phyloP scores from a whole-genome alignment of 1,140 invertebrate genomes.

The Ptiloglossa arizonensis region DNA sequence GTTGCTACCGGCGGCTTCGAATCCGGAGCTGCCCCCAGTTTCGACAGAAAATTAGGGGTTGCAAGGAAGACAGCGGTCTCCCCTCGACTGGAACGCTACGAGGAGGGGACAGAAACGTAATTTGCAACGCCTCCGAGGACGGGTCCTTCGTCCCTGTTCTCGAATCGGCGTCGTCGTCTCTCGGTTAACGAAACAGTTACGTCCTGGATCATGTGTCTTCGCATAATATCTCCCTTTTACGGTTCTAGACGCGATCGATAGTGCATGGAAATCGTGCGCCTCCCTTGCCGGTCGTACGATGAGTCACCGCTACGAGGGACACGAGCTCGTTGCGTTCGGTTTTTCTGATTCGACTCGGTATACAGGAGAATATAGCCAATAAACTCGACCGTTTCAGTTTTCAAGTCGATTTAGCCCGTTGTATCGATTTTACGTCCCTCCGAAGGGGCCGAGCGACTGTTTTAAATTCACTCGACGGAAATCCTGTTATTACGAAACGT shows the following conservation, averaged over 20 bases:
- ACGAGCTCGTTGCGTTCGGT: neutral
- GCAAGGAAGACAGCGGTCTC: neutral
- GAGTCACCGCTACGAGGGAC: neutral
- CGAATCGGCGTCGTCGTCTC: neutral
- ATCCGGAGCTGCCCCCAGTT: neutral
- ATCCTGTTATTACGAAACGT: too few species aligned
- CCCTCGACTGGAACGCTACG: neutral
- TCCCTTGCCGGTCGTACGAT: neutral
- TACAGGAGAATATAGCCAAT: too few species aligned
- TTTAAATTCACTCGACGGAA: too few species aligned
- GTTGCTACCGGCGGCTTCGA: neutral
- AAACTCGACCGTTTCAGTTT: too few species aligned
- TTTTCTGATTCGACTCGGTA: neutral
- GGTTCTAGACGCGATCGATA: constrained; percentile 17
- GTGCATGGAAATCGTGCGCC: constrained; percentile 7
- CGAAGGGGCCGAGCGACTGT: too few species aligned
- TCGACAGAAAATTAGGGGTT: constrained; percentile 17
- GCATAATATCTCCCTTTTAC: neutral
- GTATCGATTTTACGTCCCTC: too few species aligned
- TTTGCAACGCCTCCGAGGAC: constrained; percentile 39
- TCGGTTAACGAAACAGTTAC: constrained; percentile 11
- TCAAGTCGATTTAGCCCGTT: too few species aligned
- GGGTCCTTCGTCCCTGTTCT: neutral
- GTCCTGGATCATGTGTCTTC: constrained; percentile 14
- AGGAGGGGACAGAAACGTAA: constrained; percentile 34